phyloP scores from a whole-genome alignment of 2,113 vertebrate species.

The Triplophysa siluroides region DNA sequence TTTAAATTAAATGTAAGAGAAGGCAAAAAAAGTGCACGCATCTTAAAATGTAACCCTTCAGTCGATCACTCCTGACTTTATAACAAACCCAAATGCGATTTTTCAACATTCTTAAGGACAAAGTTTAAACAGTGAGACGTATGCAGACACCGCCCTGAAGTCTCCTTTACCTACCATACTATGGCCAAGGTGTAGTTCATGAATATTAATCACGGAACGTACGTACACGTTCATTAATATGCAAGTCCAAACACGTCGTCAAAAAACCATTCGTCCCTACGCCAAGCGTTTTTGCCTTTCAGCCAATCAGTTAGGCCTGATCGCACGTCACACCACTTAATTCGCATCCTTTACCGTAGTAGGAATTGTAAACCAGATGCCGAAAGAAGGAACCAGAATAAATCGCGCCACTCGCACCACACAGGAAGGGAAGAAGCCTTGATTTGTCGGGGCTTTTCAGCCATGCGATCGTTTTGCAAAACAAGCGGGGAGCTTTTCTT shows the following conservation, averaged over 20 bases:
- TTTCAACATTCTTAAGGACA: neutral
- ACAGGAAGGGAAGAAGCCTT: conserved; percentile 36
- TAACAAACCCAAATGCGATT: neutral
- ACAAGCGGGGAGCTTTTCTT: neutral
- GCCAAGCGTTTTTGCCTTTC: neutral
- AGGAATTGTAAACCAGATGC: neutral
- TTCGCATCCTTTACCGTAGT: neutral
- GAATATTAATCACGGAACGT: neutral
- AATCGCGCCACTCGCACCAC: neutral
- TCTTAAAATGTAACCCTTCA: neutral
- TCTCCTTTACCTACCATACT: neutral
- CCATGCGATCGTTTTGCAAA: conserved; percentile 7
- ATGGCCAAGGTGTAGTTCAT: neutral
- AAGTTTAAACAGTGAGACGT: conserved; percentile 12
- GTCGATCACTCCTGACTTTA: neutral
- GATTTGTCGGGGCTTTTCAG: neutral
- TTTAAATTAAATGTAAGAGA: too few relatives aligned
- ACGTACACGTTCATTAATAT: neutral
- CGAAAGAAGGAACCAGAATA: conserved; percentile 49
- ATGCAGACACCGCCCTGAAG: conserved; percentile 45
- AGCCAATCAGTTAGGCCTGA: neutral
- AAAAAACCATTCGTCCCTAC: neutral
- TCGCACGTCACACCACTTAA: neutral
- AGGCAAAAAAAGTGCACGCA: neutral
- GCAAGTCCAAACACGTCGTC: neutral